phyloP scores from a whole-genome alignment of 2,113 vertebrate species.

The Dendrocopos noguchii region DNA sequence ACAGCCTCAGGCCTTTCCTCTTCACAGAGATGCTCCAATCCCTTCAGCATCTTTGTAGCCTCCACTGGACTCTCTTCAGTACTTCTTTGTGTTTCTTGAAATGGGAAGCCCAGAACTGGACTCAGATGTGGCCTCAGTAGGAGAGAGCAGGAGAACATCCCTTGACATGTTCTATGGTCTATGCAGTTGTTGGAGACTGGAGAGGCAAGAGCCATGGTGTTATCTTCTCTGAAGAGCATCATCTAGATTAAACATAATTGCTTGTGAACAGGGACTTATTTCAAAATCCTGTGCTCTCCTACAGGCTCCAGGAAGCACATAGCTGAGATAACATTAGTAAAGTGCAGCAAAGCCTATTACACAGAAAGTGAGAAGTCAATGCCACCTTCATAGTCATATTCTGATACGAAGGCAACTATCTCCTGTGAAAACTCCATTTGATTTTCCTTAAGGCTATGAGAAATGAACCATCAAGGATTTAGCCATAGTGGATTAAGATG shows the following conservation, averaged over 20 bases:
- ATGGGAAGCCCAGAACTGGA: no score
- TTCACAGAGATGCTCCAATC: no score
- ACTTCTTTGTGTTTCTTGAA: no score
- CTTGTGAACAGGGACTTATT: neutral
- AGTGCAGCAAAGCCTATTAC: slow-evolving; percentile 1
- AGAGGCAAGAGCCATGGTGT: neutral
- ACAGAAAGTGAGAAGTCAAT: neutral
- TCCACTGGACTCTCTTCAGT: no score
- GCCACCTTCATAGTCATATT: neutral
- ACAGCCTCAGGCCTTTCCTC: no score
- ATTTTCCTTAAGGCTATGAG: slow-evolving; percentile 13
- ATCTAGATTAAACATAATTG: neutral
- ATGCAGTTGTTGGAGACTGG: neutral
- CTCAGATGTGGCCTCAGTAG: no score
- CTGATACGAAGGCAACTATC: neutral
- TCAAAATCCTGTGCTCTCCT: neutral
- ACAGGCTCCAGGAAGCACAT: neutral
- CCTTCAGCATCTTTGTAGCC: no score
- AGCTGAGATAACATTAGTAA: neutral
- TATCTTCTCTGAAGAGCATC: neutral
- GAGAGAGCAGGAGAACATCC: no score
- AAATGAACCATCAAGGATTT: slow-evolving; percentile 23
- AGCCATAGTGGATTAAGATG: neutral
- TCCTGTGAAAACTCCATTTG: neutral
- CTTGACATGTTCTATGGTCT: no score